A percentile compares a stretch with the other conserved stretches of the same genome.
Conservation (phyloP, 2,113 vertebrate species). For the Prunella himalayana region DNA sequence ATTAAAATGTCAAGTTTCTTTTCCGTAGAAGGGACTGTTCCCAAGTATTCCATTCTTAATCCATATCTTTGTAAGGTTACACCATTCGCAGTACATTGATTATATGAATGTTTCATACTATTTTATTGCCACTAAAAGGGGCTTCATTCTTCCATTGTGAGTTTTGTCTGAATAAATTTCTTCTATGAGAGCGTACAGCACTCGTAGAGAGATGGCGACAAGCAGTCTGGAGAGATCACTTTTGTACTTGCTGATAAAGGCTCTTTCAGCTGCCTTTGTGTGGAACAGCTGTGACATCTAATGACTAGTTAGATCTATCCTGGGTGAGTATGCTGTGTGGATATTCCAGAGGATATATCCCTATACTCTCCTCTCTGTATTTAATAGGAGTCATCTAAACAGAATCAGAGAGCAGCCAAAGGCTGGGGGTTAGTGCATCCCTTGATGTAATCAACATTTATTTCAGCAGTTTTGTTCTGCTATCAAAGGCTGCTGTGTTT, state of each 20-base stretch:
- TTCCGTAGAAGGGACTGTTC: not conserved
- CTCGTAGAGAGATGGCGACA: slow-evolving; percentile 40
- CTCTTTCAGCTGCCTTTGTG: slow-evolving; percentile 71
- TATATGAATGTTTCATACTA: slow-evolving; percentile 51
- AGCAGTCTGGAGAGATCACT: slow-evolving; percentile 49
- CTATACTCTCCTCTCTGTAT: slow-evolving; percentile 56
- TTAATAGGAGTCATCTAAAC: slow-evolving; percentile 42
- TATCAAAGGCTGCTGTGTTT: slow-evolving; percentile 55
- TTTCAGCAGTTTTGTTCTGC: slow-evolving; percentile 43
- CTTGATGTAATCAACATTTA: slow-evolving; percentile 28
- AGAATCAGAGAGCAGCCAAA: slow-evolving; percentile 12
- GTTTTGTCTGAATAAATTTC: slow-evolving; percentile 63
- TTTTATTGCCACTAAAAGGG: slow-evolving; percentile 54
- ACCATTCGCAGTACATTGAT: slow-evolving; percentile 16
- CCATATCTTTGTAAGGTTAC: not conserved
- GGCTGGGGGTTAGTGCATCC: not conserved
- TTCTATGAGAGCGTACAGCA: slow-evolving; percentile 47
- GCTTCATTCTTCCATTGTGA: slow-evolving; percentile 54
- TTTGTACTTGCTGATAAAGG: slow-evolving; percentile 67
- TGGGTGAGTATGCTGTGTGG: slow-evolving; percentile 61
- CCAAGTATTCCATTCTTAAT: slow-evolving; percentile 6
- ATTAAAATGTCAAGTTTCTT: slow-evolving; percentile 29
- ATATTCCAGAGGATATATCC: slow-evolving; percentile 64
- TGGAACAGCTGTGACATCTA: slow-evolving; percentile 63
- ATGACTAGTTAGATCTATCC: slow-evolving; percentile 54